Evolutionary conservation across 2,797 vertebrate species (phyloP), one percentile per base, ranked within the genome.

Genomic region (Sternotherus odoratus): DNA sequence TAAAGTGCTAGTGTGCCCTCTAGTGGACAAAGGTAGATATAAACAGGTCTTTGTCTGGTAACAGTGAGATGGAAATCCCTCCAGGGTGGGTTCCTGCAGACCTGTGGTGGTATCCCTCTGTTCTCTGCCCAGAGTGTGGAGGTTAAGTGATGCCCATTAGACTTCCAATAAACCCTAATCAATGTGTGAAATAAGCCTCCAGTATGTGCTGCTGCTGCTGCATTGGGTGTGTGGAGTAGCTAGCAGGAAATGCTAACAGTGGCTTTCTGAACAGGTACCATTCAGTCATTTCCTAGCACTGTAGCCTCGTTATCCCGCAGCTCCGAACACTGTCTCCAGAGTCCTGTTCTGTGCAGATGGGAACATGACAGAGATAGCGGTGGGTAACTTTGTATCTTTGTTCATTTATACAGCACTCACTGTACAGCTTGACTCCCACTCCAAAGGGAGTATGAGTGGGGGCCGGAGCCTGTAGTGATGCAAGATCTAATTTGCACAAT

Each of bases 11-110:
- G 43, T 91, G 46, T 89, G 92, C 88, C 17, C 43, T 79, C 90
- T 81, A 53, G 49, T 9, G 74, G 17, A 79, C 82, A 83, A 46
- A 39, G 46, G 21, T 4, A 12, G 72, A 6, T 6, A 12, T 6
- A 11, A 1, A 66, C 36, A 10, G 36, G n/a, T 46, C 75, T 85
- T 49, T 43, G 4, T 26, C 16, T 4, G 5, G 33, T 51, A 12
- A 51, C 0, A 1, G 23, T 26, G 24, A 28, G 8, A 2, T 51
- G 39, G 21, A 17, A 3, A 60, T 11, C 46, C 26, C 50, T 82
- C 1, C 0, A 0, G 0, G 17, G 72, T 78, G 80, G 63, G 63
- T 23, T 80, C 24, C 84, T 79, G 82, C 12, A 4, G 33, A 1
- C 36, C 1, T 6, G 46, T 21, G 0, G 1, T 56, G 36, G 8